These are phyloP conservation scores for Epistrophe grossulariae DNA, from an alignment of 2,888 invertebrate species.

Conservation along the genomic window DNA sequence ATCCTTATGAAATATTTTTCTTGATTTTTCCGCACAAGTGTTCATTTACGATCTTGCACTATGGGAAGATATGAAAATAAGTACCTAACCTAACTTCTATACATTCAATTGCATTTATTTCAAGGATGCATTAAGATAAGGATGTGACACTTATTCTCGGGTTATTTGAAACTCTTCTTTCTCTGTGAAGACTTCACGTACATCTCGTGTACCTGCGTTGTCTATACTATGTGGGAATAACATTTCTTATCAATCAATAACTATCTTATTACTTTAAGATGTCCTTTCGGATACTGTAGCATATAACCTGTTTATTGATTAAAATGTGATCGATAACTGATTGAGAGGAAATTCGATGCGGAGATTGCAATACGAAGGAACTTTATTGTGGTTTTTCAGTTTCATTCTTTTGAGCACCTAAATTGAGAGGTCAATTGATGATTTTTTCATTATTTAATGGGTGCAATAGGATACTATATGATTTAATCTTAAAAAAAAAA, in stretches of 20 bases:
- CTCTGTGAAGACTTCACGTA: constrained; percentile 15
- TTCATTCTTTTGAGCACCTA: constrained; percentile 16
- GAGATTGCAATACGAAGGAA: constrained; percentile 40
- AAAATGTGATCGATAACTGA: constrained; percentile 32
- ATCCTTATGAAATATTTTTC: constrained; percentile 22
- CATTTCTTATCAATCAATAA: constrained; percentile 49
- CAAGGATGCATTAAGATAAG: constrained; percentile 56
- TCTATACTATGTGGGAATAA: constrained; percentile 54
- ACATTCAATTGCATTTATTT: constrained; percentile 42
- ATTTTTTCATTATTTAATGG: constrained; percentile 41
- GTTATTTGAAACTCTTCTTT: constrained; percentile 54
- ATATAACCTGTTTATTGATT: constrained; percentile 20
- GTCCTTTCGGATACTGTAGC: constrained; percentile 43
- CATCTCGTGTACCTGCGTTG: background rate
- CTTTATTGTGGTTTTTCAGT: constrained; percentile 62
- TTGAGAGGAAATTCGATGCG: constrained; percentile 69
- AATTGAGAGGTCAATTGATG: constrained; percentile 66
- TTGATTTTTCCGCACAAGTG: constrained; percentile 55
- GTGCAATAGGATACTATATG: constrained; percentile 52
- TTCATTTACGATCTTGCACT: constrained; percentile 45
- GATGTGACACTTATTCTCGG: constrained; percentile 46
- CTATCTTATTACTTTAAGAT: constrained; percentile 53
- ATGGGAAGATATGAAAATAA: background rate
- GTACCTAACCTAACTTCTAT: constrained; percentile 7
- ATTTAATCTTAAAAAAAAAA: background rate